These are phyloP conservation scores for Halocaridina rubra DNA, from an alignment of 2,888 invertebrate species.

Conservation along the genomic window DNA sequence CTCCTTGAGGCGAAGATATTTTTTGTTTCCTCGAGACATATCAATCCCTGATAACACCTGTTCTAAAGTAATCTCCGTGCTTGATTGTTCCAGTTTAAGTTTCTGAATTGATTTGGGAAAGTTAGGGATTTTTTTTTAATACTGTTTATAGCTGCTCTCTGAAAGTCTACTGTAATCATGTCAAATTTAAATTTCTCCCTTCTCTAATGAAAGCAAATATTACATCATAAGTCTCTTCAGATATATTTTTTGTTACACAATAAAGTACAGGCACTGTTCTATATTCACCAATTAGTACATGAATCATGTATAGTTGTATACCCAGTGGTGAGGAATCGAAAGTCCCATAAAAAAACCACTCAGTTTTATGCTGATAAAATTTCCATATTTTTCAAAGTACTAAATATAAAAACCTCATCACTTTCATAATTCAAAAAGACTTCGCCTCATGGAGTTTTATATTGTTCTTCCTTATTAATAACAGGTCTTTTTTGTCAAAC, in stretches of 20 bases:
- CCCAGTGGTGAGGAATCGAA: background rate
- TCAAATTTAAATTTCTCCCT: background rate
- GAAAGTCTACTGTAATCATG: background rate
- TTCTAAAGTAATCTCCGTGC: no score
- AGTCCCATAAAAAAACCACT: background rate
- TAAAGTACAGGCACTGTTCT: no score
- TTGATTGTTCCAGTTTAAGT: no score
- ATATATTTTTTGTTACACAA: no score
- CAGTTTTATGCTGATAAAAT: background rate
- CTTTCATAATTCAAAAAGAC: background rate
- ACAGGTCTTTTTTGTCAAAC: background rate
- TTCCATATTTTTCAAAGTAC: background rate
- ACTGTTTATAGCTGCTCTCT: background rate
- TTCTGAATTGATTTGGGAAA: no score
- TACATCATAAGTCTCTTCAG: background rate
- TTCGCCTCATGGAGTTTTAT: background rate
- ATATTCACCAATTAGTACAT: no score
- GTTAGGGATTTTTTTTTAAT: no score
- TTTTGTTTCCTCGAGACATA: no score
- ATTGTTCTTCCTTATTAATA: background rate
- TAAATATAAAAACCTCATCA: background rate
- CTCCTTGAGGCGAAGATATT: no score
- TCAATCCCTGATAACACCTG: no score
- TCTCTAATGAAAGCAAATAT: background rate
- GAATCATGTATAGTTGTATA: background rate